A percentile compares a stretch with the other conserved stretches of the same genome.
Conservation (phyloP, 2,797 vertebrate species). For the Sebastolobus alascanus region DNA sequence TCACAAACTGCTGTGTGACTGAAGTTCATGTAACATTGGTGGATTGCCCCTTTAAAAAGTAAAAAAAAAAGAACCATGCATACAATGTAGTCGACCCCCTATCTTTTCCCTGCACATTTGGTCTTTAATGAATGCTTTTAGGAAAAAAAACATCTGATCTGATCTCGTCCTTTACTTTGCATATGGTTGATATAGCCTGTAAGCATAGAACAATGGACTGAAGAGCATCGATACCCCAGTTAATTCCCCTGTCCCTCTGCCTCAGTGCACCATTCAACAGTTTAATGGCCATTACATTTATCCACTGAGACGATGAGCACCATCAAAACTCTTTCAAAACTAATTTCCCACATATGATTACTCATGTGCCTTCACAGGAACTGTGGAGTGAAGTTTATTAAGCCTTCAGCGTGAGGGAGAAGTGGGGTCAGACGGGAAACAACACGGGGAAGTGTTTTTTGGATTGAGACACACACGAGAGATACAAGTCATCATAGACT, state of each 20-base stretch:
- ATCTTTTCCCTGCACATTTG: background rate
- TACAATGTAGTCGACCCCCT: background rate
- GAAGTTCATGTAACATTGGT: background rate
- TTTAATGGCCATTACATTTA: constrained; percentile 58
- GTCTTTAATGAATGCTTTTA: background rate
- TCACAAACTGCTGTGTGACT: too few species aligned
- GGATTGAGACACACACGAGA: constrained; percentile 1
- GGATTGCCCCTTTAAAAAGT: background rate
- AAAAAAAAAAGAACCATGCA: background rate
- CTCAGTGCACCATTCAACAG: constrained; percentile 48
- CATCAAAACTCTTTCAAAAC: constrained; percentile 60
- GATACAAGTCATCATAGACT: background rate
- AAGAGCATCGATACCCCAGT: constrained; percentile 19
- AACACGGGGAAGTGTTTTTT: background rate
- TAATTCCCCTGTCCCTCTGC: constrained; percentile 43
- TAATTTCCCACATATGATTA: constrained; percentile 66
- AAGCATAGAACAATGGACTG: constrained; percentile 23
- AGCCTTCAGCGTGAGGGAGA: constrained; percentile 22
- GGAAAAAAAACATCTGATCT: background rate
- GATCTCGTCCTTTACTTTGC: background rate
- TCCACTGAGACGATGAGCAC: constrained; percentile 49
- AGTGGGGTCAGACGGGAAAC: constrained; percentile 32
- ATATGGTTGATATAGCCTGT: background rate
- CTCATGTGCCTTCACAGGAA: constrained; percentile 47
- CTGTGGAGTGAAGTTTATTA: constrained; percentile 49